phyloP scores from a whole-genome alignment of 2,888 invertebrate genomes.

The Sialis fuliginosa region DNA sequence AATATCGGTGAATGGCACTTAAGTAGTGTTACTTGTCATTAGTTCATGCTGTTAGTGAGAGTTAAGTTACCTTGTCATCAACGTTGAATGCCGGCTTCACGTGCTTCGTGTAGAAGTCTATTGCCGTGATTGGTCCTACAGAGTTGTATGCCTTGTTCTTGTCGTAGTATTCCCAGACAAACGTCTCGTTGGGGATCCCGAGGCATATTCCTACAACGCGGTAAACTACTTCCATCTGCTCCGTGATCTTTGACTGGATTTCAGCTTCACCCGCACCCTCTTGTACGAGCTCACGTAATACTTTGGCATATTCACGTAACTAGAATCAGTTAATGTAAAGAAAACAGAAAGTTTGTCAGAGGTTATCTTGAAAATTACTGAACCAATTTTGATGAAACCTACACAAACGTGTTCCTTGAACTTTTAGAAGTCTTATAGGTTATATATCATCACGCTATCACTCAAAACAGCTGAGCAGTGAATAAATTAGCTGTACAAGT shows the following conservation, averaged over 20 bases:
- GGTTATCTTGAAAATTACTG: no score
- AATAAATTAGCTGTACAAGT: no score
- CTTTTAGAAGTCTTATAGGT: no score
- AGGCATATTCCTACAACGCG: slow-evolving; percentile 70
- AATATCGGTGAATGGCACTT: no score
- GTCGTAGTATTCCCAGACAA: slow-evolving; percentile 74
- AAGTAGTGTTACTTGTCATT: no score
- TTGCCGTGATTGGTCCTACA: slow-evolving; percentile 57
- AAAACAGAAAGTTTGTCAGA: no score
- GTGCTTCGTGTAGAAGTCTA: slow-evolving; percentile 62
- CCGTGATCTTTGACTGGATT: slow-evolving; percentile 40
- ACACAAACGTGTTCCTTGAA: no score
- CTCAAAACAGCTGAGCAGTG: no score
- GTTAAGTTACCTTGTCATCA: slow-evolving; percentile 68
- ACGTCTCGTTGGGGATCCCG: slow-evolving; percentile 60
- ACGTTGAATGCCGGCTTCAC: slow-evolving; percentile 66
- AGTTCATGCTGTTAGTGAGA: no score
- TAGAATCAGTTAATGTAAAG: slow-evolving; percentile 26
- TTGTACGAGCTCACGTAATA: slow-evolving; percentile 43
- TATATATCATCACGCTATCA: no score
- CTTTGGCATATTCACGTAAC: slow-evolving; percentile 67
- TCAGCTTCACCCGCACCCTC: slow-evolving; percentile 40
- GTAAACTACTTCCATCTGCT: slow-evolving; percentile 60
- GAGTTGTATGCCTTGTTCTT: slow-evolving; percentile 57
- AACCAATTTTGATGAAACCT: no score